Base-by-base conservation (phyloP, 2,888 invertebrate genomes). In the Cepaea hortensis region DNA sequence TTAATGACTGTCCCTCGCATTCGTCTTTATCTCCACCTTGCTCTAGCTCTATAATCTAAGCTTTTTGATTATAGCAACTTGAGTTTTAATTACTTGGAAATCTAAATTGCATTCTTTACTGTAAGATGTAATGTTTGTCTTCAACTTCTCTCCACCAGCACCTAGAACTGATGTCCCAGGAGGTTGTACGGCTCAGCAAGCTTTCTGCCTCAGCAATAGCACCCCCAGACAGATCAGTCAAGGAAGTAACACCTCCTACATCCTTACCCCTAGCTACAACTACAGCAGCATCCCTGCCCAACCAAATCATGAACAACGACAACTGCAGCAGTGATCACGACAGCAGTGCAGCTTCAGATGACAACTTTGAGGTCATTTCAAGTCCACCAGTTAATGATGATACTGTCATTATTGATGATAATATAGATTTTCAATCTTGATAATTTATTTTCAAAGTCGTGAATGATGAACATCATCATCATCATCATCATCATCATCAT, bases 121-220 rank as follows among this genome's bases (percentile, higher is more conserved):
- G n/a, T 68, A 68, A 68, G 18, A 68, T 20, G 20, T 68, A 15
- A 20, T 11, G 68, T 68, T 68, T n/a, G 18, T 18, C 62, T 77
- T 77, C 20, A 23, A 7, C 77, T 70, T 70, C 18, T 70, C 5
- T 11, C 70, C 18, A 55, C 7, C 89, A 93, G 93, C 91, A 93
- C 89, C 89, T 93, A 81, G 93, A 93, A 84, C 88, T 90, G 48
- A 89, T 93, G 90, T 93, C 93, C 61, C 90, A 92, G 79, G 93
- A 93, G 89, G 87, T 93, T 50, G 92, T 93, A 0, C 87, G 92
- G 20, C 89, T 93, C 50, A 93, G 92, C 87, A 92, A 92, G 81
- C 70, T 91, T 7, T 89, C 90, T 48, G 80, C 87, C 35, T n/a
- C 81, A 23, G 20, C 48, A n/a, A 15, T 35, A 15, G 3, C 80